Percentiles rank a stretch among this genome's conserved stretches.
These are phyloP conservation scores for Folsomia candida DNA, from an alignment of 2,888 invertebrate genomes.

Conservation along the genomic window DNA sequence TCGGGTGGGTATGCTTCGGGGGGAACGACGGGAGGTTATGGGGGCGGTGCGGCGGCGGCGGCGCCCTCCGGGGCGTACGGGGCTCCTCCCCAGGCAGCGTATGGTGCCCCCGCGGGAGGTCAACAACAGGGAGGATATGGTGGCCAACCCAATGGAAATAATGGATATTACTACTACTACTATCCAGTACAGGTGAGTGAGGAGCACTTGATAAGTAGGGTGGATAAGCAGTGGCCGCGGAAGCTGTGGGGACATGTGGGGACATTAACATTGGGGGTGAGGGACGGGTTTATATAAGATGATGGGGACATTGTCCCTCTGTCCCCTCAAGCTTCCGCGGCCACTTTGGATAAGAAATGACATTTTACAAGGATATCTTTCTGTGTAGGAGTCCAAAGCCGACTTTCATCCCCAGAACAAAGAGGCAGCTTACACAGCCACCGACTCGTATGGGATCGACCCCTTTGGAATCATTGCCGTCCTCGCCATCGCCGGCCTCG, in stretches of 20 bases:
- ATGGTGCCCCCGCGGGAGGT: slow-evolving; percentile 21
- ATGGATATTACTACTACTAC: slow-evolving; percentile 50
- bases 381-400: slow-evolving; percentile 46
- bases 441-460: slow-evolving; percentile 51
- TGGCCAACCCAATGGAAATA: slow-evolving; percentile 40
- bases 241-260: too few relatives aligned
- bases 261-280: too few relatives aligned
- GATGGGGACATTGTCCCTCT: too few relatives aligned
- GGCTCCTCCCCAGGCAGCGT: slow-evolving; percentile 26
- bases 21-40: slow-evolving; percentile 31
- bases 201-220: neutral
- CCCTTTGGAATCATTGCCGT: slow-evolving; percentile 51
- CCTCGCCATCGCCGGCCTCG: slow-evolving; percentile 50
- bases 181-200: slow-evolving; percentile 50
- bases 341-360: neutral
- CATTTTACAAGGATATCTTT: neutral
- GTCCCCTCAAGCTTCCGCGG: too few relatives aligned
- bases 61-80: slow-evolving; percentile 42
- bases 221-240: too few relatives aligned
- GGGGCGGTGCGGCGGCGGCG: slow-evolving; percentile 37
- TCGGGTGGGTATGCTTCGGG: slow-evolving; percentile 32
- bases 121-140: slow-evolving; percentile 12
- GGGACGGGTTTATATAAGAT: too few relatives aligned
- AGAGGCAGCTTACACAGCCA: slow-evolving; percentile 45
- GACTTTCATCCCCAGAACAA: slow-evolving; percentile 46